Evolutionary conservation across 2,888 invertebrate genomes (phyloP).

Genomic region (Rhopalosiphum nymphaeae): DNA sequence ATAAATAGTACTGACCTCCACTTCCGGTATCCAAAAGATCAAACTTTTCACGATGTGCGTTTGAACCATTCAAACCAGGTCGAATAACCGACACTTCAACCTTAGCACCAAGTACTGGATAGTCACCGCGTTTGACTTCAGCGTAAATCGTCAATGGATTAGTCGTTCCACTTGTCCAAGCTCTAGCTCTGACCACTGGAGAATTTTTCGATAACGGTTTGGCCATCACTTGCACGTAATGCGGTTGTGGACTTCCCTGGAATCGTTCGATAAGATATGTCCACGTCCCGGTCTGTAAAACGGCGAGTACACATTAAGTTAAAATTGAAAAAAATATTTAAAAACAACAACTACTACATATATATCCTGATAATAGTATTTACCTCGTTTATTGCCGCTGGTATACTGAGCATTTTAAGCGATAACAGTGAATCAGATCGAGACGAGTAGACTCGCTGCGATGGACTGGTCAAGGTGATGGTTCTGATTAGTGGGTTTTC

Average conservation of each 20-base stretch:
- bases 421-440: slow-evolving; percentile 72
- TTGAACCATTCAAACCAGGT: slow-evolving; percentile 68
- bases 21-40: slow-evolving; percentile 75
- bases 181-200: slow-evolving; percentile 71
- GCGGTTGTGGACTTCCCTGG: slow-evolving; percentile 75
- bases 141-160: slow-evolving; percentile 73
- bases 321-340: background rate
- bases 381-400: slow-evolving; percentile 73
- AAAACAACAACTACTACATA: background rate
- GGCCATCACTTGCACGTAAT: slow-evolving; percentile 76
- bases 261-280: slow-evolving; percentile 75
- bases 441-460: slow-evolving; percentile 71
- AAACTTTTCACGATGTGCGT: slow-evolving; percentile 70
- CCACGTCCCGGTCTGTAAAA: slow-evolving; percentile 74
- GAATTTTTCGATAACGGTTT: slow-evolving; percentile 72
- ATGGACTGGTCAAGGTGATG: slow-evolving; percentile 73
- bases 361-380: slow-evolving; percentile 45
- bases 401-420: slow-evolving; percentile 73
- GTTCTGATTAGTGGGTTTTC: slow-evolving; percentile 73
- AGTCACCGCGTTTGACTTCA: slow-evolving; percentile 74
- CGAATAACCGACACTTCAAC: slow-evolving; percentile 73
- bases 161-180: slow-evolving; percentile 71
- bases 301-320: background rate
- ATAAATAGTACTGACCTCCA: slow-evolving; percentile 70
- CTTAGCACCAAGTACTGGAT: slow-evolving; percentile 74